Conservation (phyloP, 2,888 invertebrate species). For the Odontocerum albicorne region DNA sequence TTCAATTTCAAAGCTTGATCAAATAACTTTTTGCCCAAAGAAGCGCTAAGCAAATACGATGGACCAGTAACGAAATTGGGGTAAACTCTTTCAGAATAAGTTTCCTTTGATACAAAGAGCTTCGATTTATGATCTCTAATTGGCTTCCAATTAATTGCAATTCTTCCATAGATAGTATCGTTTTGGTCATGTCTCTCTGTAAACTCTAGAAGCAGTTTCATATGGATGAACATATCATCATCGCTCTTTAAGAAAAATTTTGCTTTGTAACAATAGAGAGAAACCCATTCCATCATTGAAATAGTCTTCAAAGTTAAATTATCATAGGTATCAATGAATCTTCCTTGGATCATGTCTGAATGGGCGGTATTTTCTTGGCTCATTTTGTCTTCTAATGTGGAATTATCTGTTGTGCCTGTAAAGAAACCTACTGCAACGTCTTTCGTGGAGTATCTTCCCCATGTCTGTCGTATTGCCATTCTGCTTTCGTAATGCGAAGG, state of each 20-base stretch:
- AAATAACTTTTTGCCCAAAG: neutral
- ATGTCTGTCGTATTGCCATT: neutral
- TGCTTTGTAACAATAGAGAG: slow-evolving; percentile 60
- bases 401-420: neutral
- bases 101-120: neutral
- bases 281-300: slow-evolving; percentile 79
- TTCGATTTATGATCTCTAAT: neutral
- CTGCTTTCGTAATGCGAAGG: neutral
- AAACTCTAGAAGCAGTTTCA: neutral
- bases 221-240: neutral
- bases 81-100: neutral
- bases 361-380: neutral
- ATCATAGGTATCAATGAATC: slow-evolving; percentile 74
- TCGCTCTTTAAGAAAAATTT: slow-evolving; percentile 54
- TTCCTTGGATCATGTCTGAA: slow-evolving; percentile 37
- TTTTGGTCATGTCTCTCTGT: no score
- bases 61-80: neutral
- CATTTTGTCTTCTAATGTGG: neutral
- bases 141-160: neutral
- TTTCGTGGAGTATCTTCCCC: neutral
- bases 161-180: neutral
- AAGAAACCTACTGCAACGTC: neutral
- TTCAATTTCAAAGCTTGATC: neutral
- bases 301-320: slow-evolving; percentile 83
- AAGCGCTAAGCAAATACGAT: neutral